Evolutionary conservation across 2,113 vertebrate species (phyloP).

Genomic region (Stigmatopora argus): DNA sequence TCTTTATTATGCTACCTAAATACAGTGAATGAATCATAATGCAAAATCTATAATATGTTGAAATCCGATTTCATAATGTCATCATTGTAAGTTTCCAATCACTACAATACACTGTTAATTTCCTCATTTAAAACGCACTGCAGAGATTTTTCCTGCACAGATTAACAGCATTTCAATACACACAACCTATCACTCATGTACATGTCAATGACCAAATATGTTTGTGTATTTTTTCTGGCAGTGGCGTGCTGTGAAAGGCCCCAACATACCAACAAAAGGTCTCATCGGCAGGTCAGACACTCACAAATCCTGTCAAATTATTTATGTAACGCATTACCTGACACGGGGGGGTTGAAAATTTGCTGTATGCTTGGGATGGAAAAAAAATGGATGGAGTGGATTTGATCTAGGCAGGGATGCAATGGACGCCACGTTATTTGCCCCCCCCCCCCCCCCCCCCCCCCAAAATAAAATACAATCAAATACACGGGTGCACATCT

Average conservation of each 20-base stretch:
- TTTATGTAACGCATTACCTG: constrained; percentile 60
- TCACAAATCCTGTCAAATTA: constrained; percentile 56
- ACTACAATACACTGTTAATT: no score
- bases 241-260: constrained; percentile 9
- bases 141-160: no score
- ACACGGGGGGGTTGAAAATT: constrained; percentile 9
- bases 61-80: no score
- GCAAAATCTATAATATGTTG: no score
- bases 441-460: neutral
- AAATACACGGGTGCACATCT: neutral
- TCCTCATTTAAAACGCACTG: no score
- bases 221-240: neutral
- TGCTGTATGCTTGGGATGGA: neutral
- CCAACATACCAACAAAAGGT: constrained; percentile 42
- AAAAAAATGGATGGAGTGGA: neutral
- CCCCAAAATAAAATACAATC: neutral
- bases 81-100: no score
- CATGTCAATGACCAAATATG: constrained; percentile 11
- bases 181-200: neutral
- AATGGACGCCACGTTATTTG: neutral
- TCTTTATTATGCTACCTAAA: no score
- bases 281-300: constrained; percentile 55
- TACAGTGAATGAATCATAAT: no score
- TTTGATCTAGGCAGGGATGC: neutral
- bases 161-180: no score